Evolutionary conservation across 1,140 invertebrate species (phyloP), one percentile per base, ranked within the genome.

Genomic region (Scaptomyza graminum): DNA sequence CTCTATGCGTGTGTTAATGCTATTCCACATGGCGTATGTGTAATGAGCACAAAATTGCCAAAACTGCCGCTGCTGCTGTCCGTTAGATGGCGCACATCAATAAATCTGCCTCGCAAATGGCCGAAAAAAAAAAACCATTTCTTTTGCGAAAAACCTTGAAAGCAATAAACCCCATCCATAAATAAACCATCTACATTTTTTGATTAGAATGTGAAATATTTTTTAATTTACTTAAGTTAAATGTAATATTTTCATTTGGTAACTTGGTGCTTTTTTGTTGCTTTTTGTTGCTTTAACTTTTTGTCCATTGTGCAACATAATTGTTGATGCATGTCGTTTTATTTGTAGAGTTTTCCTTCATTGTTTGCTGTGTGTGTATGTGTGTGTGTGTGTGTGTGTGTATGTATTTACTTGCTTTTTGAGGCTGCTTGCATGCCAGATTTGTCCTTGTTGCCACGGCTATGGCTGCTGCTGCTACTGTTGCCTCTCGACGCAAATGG

Each of bases 11-110:
- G 47, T 22, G 28, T 34, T 28, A 39, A 6, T n/a, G 46, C 4
- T 5, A 39, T 22, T 12, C 11, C 44, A 28, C 50, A 52, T 41
- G 41, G 76, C 76, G 75, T 71, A 78, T 80, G 57, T 72, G 54
- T 52, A 55, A 63, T 63, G 41, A 22, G 31, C 65, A 51, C 6
- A 44, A 34, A 68, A 37, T 34, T 34, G 31, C 31, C 31, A 34
- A 9, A 9, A 3, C 51, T 37, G 22, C 5, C 15, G 62, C 15
- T n/a, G 50, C 59, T 25, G 28, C 41, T 52, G 15, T n/a, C 47
- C 49, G 25, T 28, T 54, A 62, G 65, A 28, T 68, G 57, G 65
- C 65, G 47, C 39, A 16, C 31, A 18, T 7, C 65, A 68, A 57
- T 66, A 57, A 57, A 66, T 66, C 51, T 15, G 54, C 39, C 12